Evolutionary conservation across 2,797 vertebrate species (phyloP), one percentile per base, ranked within the genome.

Genomic region (Myripristis jacobus): DNA sequence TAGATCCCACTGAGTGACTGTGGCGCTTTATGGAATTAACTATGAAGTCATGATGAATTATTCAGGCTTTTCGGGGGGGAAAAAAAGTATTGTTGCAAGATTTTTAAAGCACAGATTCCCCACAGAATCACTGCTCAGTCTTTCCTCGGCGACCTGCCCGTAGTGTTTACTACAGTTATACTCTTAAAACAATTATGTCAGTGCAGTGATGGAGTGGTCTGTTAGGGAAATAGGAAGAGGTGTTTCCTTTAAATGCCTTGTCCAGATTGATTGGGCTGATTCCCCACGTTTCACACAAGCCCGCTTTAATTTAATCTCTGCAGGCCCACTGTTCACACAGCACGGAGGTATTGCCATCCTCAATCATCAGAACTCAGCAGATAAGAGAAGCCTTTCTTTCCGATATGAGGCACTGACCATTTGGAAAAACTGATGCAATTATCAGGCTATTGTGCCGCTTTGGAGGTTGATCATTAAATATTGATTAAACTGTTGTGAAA

Each of bases 301-400:
- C 4, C 24, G 54, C 22, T 68, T 58, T 82, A 52, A 69, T 83
- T 24, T 57, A 21, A 82, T 86, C 76, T 76, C 66, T 56, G 1
- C n/a, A 51, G 77, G 47, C 77, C 80, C 84, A 73, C 86, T 88
- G 85, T 86, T 79, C 77, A 60, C n/a, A n/a, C n/a, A n/a, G n/a
- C n/a, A n/a, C n/a, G n/a, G n/a, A n/a, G n/a, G n/a, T 58, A 81
- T 68, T 71, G n/a, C 27, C 64, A 44, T 68, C 46, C 50, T 77
- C 67, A 16, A 16, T 15, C n/a, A 19, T 36, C 19, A 34, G 18
- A 55, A 18, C 36, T 54, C 16, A 31, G 27, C 9, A 16, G 9
- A 31, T 16, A 54, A 51, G 21, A 12, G 48, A n/a, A 8, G 18
- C 6, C 6, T 3, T 51, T 51, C 7, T 13, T 24, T 24, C 15